Evolutionary conservation across 2,888 invertebrate species (phyloP).

Genomic region (Eulithis testata): DNA sequence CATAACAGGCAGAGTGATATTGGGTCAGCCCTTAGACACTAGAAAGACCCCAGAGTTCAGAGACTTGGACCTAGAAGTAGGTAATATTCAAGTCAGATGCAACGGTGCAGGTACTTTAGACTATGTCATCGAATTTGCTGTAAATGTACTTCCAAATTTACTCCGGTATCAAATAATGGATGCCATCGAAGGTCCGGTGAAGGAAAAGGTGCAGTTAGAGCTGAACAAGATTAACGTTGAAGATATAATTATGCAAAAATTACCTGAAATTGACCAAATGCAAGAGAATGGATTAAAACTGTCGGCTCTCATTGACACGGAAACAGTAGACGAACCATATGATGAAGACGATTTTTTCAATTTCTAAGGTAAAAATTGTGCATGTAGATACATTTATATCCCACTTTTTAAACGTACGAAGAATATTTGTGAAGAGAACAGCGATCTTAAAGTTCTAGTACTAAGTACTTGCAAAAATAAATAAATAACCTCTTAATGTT

Average conservation of each 20-base stretch:
- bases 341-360: constrained; percentile 81
- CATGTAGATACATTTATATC: too few relatives aligned
- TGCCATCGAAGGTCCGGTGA: constrained; percentile 91
- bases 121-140: constrained; percentile 90
- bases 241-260: constrained; percentile 87
- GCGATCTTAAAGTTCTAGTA: too few relatives aligned
- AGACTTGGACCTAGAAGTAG: constrained; percentile 91
- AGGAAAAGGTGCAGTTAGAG: constrained; percentile 89
- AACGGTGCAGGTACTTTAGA: constrained; percentile 95
- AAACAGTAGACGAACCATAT: constrained; percentile 51
- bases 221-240: constrained; percentile 91
- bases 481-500: too few relatives aligned
- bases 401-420: too few relatives aligned
- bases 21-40: constrained; percentile 92
- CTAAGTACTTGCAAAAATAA: too few relatives aligned
- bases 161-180: constrained; percentile 95
- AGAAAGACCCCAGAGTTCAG: constrained; percentile 89
- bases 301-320: constrained; percentile 61
- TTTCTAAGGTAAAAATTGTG: constrained; percentile 54
- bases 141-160: constrained; percentile 93
- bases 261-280: constrained; percentile 87
- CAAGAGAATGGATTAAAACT: constrained; percentile 76
- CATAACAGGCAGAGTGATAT: constrained; percentile 87
- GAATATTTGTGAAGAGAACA: too few relatives aligned
- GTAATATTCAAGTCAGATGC: constrained; percentile 93